A percentile compares a stretch with the other conserved stretches of the same genome.
These are phyloP conservation scores for Oeneis ivallda DNA, from an alignment of 2,888 invertebrate genomes.

Conservation along the genomic window DNA sequence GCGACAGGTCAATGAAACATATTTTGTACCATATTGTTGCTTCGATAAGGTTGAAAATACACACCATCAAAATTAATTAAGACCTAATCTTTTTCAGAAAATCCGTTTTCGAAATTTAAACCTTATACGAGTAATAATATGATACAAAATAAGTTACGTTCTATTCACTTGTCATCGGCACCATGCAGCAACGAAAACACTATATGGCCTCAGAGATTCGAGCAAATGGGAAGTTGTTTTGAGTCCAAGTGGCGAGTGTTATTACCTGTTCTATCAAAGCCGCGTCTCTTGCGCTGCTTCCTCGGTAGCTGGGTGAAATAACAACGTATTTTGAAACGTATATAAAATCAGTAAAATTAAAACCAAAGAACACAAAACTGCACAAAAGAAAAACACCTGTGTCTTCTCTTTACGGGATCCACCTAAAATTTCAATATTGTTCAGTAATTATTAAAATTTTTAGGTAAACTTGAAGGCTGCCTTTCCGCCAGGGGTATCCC, in stretches of 20 bases:
- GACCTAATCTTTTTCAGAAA: too few species aligned
- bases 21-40: too few species aligned
- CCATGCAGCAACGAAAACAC: too few species aligned
- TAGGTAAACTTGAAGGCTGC: background rate
- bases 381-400: slow-evolving; percentile 65
- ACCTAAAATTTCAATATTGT: slow-evolving; percentile 15
- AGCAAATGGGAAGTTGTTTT: slow-evolving; percentile 51
- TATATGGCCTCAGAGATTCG: background rate
- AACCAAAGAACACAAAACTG: slow-evolving; percentile 79
- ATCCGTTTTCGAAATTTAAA: too few species aligned
- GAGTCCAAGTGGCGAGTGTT: slow-evolving; percentile 70
- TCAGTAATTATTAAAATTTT: background rate
- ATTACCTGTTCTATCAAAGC: slow-evolving; percentile 83
- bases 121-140: too few species aligned
- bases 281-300: slow-evolving; percentile 82
- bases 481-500: background rate
- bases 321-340: slow-evolving; percentile 79
- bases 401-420: slow-evolving; percentile 33
- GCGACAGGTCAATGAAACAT: too few species aligned
- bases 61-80: too few species aligned
- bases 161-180: too few species aligned
- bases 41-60: too few species aligned
- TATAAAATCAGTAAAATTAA: slow-evolving; percentile 73
- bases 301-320: slow-evolving; percentile 83
- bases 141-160: too few species aligned